These are phyloP conservation scores for Strigamia crassipes DNA, from an alignment of 2,888 invertebrate genomes.

Conservation along the genomic window DNA sequence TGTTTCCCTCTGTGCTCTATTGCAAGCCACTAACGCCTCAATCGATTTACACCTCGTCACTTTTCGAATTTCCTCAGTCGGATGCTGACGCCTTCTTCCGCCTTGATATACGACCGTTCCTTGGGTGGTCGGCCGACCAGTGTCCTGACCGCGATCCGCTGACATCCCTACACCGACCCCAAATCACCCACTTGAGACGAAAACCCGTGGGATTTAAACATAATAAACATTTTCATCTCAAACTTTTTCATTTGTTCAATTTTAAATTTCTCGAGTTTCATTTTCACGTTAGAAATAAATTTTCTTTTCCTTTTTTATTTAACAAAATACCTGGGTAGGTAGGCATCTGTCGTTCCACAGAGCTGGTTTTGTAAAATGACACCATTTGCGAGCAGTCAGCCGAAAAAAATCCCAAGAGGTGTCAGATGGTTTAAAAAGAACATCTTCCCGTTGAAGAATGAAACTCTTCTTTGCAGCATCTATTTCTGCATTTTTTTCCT, in stretches of 20 bases:
- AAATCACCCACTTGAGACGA: conserved; percentile 25
- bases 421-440: conserved; percentile 35
- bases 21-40: not conserved
- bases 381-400: conserved; percentile 35
- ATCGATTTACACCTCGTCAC: conserved; percentile 34
- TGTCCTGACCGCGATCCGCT: conserved; percentile 20
- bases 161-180: conserved; percentile 7
- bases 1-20: not conserved
- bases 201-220: not conserved
- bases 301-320: conserved; percentile 15
- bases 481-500: conserved; percentile 3
- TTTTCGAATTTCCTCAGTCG: not conserved
- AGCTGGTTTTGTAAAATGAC: conserved; percentile 35
- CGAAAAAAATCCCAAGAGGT: conserved; percentile 28
- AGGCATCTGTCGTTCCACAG: conserved; percentile 35
- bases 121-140: conserved; percentile 24
- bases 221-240: not conserved
- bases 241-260: not conserved
- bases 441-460: conserved; percentile 37
- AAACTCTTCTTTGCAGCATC: not conserved
- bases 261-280: not conserved
- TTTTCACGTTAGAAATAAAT: too few species aligned
- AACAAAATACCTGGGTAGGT: conserved; percentile 10
- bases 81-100: conserved; percentile 14
- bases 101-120: not conserved